Percentiles rank a stretch among this genome's conserved stretches.
These are phyloP conservation scores for Drosophila putrida DNA, from an alignment of 2,888 invertebrate species.

Conservation along the genomic window DNA sequence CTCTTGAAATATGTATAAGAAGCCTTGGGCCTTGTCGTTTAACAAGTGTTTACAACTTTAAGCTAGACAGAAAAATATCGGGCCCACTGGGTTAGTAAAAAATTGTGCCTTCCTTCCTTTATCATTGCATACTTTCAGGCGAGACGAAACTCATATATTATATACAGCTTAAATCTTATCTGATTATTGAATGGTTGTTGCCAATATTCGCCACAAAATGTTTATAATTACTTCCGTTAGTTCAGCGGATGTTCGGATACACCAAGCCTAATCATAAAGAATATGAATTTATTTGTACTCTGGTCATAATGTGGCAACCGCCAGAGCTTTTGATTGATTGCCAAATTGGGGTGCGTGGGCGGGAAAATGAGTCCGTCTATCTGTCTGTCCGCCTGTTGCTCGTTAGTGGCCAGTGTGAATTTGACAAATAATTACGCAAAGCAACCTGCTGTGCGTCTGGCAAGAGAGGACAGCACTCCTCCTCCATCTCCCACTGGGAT, in stretches of 20 bases:
- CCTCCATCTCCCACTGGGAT: neutral
- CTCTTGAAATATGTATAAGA: no score
- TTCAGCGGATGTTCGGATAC: constrained; percentile 55
- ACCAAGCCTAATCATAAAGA: constrained; percentile 47
- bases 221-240: constrained; percentile 68
- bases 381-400: constrained; percentile 60
- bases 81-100: no score
- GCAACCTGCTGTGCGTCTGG: constrained; percentile 70
- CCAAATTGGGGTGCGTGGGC: constrained; percentile 48
- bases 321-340: constrained; percentile 80
- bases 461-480: constrained; percentile 42
- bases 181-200: constrained; percentile 17
- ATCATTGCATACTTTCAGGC: constrained; percentile 42
- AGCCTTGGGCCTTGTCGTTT: no score
- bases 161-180: constrained; percentile 58
- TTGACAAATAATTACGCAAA: constrained; percentile 79
- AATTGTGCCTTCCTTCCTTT: neutral
- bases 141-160: constrained; percentile 6
- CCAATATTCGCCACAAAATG: constrained; percentile 49
- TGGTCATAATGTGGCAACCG: constrained; percentile 48
- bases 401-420: constrained; percentile 75
- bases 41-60: no score
- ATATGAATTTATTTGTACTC: constrained; percentile 55
- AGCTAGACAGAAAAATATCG: no score
- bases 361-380: neutral